Evolutionary conservation across 2,797 vertebrate species (phyloP).

Genomic region (Rhabdomys pumilio): DNA sequence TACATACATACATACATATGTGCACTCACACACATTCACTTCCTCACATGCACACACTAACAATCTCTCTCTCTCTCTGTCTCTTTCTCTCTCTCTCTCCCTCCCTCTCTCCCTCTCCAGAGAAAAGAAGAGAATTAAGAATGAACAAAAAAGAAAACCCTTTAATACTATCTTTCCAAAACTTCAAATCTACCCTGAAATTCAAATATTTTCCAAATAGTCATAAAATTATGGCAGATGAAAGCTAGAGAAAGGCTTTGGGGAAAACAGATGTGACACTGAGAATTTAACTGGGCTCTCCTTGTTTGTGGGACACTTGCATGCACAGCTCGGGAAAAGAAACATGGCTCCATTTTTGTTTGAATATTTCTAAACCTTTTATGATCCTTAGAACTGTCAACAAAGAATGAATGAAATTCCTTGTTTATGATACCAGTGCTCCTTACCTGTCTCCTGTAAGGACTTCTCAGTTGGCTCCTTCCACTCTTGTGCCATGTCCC

Average conservation of each 20-base stretch:
- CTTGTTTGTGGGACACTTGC: neutral
- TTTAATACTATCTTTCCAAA: neutral
- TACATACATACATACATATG: neutral
- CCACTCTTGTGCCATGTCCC: neutral
- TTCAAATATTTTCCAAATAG: neutral
- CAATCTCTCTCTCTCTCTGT: neutral
- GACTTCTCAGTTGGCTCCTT: neutral
- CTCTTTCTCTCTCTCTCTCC: neutral
- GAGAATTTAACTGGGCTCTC: neutral
- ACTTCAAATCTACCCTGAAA: neutral
- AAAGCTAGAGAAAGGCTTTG: neutral
- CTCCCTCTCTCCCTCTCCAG: neutral
- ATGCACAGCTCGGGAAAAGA: neutral
- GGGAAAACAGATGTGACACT: neutral
- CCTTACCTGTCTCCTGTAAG: neutral
- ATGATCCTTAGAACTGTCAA: neutral
- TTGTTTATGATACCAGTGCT: neutral
- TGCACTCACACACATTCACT: too few relatives aligned
- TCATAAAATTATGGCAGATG: neutral
- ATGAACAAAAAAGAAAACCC: neutral
- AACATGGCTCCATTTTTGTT: neutral
- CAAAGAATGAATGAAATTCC: neutral
- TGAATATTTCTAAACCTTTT: neutral
- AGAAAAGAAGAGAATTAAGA: neutral
- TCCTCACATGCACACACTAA: neutral